Evolutionary conservation across 2,113 vertebrate genomes (phyloP), one percentile per base, ranked within the genome.

Genomic region (Indicator maculatus): DNA sequence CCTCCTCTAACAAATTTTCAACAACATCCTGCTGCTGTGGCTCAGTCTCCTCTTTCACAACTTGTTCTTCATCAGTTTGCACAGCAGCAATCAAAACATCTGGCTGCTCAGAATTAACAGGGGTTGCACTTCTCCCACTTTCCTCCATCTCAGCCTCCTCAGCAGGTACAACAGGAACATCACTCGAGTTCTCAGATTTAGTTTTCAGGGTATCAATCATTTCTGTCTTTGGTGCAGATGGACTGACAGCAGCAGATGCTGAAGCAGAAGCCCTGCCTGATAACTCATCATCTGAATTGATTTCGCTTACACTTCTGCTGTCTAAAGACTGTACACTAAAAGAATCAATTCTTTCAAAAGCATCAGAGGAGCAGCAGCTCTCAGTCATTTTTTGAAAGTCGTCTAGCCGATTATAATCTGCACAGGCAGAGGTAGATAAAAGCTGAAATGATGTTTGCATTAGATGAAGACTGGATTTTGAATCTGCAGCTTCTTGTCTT

Each of bases 371-470:
- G 73, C 98, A 96, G 24, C 98, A 98, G 96, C 99, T 99, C 96
- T 99, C 99, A 0, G 98, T 99, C 96, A 99, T 98, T 95, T 99
- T 99, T 19, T 98, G 98, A 64, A 99, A 99, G 95, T 99, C 99
- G 73, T 99, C 99, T 67, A 99, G 93, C 41, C 98, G 98, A 28
- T 97, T 97, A 67, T 99, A 99, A 79, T 99, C 99, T 4, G 97
- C 96, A 82, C 99, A 99, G 21, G 99, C 97, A n/a, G 99, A 99
- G 11, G 99, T 97, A 21, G 99, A 98, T 18, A 99, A 97, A 73
- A 99, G 98, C 98, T 99, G 99, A 95, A 99, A 99, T 6, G 99
- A 99, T 1, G 99, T 99, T 93, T 99, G 99, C 99, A 99, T 99
- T 47, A 99, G 92, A 90, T 99, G 99, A 81, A 99, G 98, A 63